Percentiles rank a stretch among this genome's conserved stretches.
Evolutionary conservation across 2,888 invertebrate genomes (phyloP).

Genomic region (Orthonychiurus folsomi): DNA sequence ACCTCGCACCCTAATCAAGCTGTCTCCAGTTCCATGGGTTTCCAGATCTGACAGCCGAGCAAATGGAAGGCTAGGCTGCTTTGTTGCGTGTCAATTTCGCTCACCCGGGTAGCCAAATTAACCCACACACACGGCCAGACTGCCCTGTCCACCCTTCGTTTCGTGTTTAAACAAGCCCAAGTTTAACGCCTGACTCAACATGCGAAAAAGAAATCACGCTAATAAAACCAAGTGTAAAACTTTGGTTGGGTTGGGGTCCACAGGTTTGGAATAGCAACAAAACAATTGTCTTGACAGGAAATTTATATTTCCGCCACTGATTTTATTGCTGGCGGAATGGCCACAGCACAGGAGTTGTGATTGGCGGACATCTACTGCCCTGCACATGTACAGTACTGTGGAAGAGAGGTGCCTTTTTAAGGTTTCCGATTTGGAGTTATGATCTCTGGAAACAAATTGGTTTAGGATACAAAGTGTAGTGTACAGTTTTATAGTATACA

Average conservation of each 20-base stretch:
- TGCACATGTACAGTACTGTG: neutral
- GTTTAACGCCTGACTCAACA: neutral
- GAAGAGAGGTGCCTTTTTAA: neutral
- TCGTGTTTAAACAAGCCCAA: neutral
- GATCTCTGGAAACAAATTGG: neutral
- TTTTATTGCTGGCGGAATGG: too few relatives aligned
- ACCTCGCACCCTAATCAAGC: too few relatives aligned
- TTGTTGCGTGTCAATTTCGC: too few relatives aligned
- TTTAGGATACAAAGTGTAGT: neutral
- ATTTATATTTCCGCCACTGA: neutral
- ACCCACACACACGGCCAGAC: too few relatives aligned
- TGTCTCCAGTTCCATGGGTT: too few relatives aligned
- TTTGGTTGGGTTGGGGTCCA: neutral
- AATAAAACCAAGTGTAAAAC: neutral
- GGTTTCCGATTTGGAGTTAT: neutral
- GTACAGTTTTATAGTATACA: neutral
- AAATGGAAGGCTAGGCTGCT: too few relatives aligned
- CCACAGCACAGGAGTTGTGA: neutral
- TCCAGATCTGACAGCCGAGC: too few relatives aligned
- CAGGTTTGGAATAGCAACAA: neutral
- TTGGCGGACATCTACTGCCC: too few relatives aligned
- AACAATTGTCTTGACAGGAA: neutral
- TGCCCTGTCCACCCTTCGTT: neutral
- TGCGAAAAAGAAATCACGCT: neutral
- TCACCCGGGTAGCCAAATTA: too few relatives aligned